A percentile compares a stretch with the other conserved stretches of the same genome.
phyloP scores from a whole-genome alignment of 2,113 vertebrate species.

The Spermophilus dauricus region DNA sequence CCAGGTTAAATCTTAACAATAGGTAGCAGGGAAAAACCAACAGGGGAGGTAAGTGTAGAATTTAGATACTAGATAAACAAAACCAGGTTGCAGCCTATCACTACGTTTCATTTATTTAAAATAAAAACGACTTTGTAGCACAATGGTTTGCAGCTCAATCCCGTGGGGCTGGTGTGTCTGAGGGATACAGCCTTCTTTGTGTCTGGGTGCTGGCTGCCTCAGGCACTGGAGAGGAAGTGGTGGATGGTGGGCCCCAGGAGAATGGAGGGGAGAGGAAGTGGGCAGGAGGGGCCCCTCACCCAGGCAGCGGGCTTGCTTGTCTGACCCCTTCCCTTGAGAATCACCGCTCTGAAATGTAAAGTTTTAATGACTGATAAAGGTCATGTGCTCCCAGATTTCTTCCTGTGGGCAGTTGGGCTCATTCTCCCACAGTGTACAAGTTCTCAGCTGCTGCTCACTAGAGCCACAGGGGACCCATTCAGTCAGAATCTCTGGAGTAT shows the following conservation, averaged over 20 bases:
- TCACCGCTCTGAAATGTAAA: background rate
- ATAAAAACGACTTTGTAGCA: background rate
- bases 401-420: background rate
- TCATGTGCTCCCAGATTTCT: fast-evolving
- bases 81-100: background rate
- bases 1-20: background rate
- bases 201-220: background rate
- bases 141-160: background rate
- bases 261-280: too few relatives aligned
- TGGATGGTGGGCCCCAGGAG: too few relatives aligned
- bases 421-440: background rate
- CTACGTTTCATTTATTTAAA: background rate
- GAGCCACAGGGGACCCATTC: background rate
- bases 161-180: background rate
- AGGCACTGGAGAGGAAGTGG: background rate
- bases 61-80: background rate
- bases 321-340: background rate
- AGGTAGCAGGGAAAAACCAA: background rate
- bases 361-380: background rate
- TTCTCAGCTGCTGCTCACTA: background rate
- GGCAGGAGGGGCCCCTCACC: too few relatives aligned
- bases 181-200: too few relatives aligned
- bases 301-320: background rate
- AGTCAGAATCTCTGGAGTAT: background rate
- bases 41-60: background rate